A percentile compares a stretch with the other conserved stretches of the same genome.
phyloP scores from a whole-genome alignment of 2,888 invertebrate species.

The Plagiodera versicolora region DNA sequence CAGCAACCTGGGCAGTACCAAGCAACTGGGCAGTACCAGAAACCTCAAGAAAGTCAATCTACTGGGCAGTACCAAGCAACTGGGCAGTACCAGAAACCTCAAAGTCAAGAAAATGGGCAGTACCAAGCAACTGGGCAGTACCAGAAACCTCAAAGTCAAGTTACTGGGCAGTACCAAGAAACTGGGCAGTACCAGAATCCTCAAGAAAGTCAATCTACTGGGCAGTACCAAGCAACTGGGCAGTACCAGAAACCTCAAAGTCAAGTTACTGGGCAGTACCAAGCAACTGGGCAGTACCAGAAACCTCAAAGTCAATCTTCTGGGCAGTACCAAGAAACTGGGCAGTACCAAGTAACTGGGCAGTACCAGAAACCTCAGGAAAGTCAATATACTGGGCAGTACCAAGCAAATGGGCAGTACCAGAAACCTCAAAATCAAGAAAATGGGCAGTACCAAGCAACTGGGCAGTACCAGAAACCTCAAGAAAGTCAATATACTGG shows the following conservation, averaged over 20 bases:
- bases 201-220: too few species aligned
- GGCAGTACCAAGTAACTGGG: slow-evolving; percentile 18
- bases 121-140: too few species aligned
- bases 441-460: slow-evolving; percentile 9
- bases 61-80: neutral
- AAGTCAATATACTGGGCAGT: too few species aligned
- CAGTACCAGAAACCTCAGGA: too few species aligned
- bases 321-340: slow-evolving; percentile 8
- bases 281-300: slow-evolving; percentile 13
- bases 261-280: slow-evolving; percentile 16
- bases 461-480: neutral
- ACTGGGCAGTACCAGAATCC: slow-evolving; percentile 14
- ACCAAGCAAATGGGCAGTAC: slow-evolving; percentile 19
- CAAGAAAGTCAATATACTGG: slow-evolving; percentile 15
- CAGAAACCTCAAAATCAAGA: too few species aligned
- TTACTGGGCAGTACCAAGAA: too few species aligned
- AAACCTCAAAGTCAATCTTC: too few species aligned
- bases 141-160: too few species aligned
- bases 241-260: slow-evolving; percentile 6
- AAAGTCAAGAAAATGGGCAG: too few species aligned
- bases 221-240: slow-evolving; percentile 4
- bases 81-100: slow-evolving; percentile 1
- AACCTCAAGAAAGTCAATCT: slow-evolving; percentile 30
- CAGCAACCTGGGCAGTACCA: slow-evolving; percentile 14
- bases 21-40: slow-evolving; percentile 3